Conservation (phyloP, 2,113 vertebrate genomes). For the Tretioscincus oriximinensis region DNA sequence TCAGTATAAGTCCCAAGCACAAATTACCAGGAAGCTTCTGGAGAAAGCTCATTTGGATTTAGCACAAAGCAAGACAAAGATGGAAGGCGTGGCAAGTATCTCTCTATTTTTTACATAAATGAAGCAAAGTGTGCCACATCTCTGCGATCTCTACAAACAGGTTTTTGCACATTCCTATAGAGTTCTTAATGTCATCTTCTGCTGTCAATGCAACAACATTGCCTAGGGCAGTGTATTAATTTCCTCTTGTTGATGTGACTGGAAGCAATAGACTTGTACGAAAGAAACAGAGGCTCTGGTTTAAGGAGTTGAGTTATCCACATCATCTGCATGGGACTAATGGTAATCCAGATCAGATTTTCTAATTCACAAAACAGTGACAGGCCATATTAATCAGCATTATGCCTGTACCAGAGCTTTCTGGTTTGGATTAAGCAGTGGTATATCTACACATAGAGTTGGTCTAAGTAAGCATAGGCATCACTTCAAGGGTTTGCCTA, state of each 20-base stretch:
- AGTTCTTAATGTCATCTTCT: background rate
- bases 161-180: background rate
- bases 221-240: background rate
- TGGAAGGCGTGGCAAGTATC: conserved; percentile 72
- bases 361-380: no score
- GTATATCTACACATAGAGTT: no score
- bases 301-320: no score
- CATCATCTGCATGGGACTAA: no score
- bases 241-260: background rate
- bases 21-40: conserved; percentile 68
- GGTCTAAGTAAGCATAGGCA: no score
- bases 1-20: conserved; percentile 68
- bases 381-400: no score
- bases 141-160: background rate
- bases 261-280: background rate
- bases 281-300: no score
- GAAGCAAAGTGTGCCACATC: background rate
- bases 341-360: no score
- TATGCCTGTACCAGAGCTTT: no score
- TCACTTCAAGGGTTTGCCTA: no score
- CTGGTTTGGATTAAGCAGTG: no score
- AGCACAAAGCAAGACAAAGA: conserved; percentile 55
- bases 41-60: conserved; percentile 72
- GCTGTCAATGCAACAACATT: background rate
- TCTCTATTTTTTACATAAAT: background rate